Percentiles rank a stretch among this genome's conserved stretches.
Evolutionary conservation across 2,888 invertebrate genomes (phyloP).

Genomic region (Chalcis sispes): DNA sequence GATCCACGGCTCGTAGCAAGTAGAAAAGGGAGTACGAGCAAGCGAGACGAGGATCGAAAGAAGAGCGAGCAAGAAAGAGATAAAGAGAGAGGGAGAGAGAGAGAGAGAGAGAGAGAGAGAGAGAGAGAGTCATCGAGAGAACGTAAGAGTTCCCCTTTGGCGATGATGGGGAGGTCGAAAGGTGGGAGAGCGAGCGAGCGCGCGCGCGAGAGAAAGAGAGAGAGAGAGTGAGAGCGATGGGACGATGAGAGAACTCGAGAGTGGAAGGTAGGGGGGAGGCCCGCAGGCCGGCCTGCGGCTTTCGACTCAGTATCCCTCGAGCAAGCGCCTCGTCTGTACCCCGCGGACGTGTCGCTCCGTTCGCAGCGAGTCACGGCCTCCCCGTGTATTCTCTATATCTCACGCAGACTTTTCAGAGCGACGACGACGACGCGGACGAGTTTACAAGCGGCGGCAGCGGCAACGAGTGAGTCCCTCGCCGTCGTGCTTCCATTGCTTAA

Average conservation of each 20-base stretch:
- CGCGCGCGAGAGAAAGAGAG: constrained; percentile 1
- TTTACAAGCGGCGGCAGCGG: no score
- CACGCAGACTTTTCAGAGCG: no score
- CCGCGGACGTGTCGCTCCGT: constrained; percentile 65
- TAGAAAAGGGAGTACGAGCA: constrained; percentile 22
- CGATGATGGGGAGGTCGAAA: constrained; percentile 54
- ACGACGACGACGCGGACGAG: no score
- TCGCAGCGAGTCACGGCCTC: constrained; percentile 43
- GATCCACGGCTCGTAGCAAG: constrained; percentile 19
- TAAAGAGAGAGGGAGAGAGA: background rate
- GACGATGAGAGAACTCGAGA: constrained; percentile 26
- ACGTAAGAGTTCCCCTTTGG: constrained; percentile 56
- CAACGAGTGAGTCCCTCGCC: background rate
- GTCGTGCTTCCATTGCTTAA: background rate
- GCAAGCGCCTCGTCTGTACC: constrained; percentile 77
- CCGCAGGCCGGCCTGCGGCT: constrained; percentile 76
- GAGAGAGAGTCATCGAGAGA: constrained; percentile 49
- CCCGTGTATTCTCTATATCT: background rate
- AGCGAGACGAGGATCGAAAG: no score
- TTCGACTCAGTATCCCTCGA: constrained; percentile 76
- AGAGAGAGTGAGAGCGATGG: constrained; percentile 20
- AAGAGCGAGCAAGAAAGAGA: no score
- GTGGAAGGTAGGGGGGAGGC: constrained; percentile 67
- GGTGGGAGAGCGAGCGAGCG: constrained; percentile 44
- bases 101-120: constrained; percentile 50